phyloP scores from a whole-genome alignment of 2,888 invertebrate genomes.

The Polylopha cassiicola region DNA sequence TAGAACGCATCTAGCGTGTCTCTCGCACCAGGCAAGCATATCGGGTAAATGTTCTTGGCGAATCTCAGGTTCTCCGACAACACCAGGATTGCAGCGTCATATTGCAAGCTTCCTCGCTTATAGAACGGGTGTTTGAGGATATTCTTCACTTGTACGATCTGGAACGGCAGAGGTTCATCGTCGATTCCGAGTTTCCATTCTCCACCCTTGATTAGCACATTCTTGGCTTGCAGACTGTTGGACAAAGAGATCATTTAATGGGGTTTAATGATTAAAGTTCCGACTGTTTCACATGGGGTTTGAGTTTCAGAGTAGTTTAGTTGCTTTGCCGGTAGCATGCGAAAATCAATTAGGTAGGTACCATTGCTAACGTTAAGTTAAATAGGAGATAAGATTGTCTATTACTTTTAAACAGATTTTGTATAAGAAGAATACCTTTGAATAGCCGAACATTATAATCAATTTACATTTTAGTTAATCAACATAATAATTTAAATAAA shows the following conservation, averaged over 20 bases:
- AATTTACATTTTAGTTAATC: too few species aligned
- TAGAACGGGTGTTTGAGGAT: conserved; percentile 85
- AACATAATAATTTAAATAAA: too few species aligned
- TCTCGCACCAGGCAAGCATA: conserved; percentile 79
- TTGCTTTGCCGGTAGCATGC: too few species aligned
- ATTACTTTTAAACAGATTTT: too few species aligned
- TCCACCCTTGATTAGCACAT: conserved; percentile 86
- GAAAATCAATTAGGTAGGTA: too few species aligned
- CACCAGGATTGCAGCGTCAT: conserved; percentile 85
- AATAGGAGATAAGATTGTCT: too few species aligned
- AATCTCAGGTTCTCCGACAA: conserved; percentile 79
- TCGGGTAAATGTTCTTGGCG: conserved; percentile 84
- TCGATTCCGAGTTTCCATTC: conserved; percentile 91
- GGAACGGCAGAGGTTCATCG: conserved; percentile 87
- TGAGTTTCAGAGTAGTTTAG: too few species aligned
- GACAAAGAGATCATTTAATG: conserved; percentile 8
- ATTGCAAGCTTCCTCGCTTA: conserved; percentile 74
- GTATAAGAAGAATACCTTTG: too few species aligned
- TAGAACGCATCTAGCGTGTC: conserved; percentile 77
- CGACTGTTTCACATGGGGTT: too few species aligned
- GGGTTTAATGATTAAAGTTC: too few species aligned
- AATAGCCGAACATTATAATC: too few species aligned
- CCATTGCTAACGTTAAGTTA: too few species aligned
- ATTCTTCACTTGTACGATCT: conserved; percentile 83
- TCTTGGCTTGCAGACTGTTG: conserved; percentile 78